Conservation (phyloP, 1,140 invertebrate species). For the Trinorchestia longiramus region DNA sequence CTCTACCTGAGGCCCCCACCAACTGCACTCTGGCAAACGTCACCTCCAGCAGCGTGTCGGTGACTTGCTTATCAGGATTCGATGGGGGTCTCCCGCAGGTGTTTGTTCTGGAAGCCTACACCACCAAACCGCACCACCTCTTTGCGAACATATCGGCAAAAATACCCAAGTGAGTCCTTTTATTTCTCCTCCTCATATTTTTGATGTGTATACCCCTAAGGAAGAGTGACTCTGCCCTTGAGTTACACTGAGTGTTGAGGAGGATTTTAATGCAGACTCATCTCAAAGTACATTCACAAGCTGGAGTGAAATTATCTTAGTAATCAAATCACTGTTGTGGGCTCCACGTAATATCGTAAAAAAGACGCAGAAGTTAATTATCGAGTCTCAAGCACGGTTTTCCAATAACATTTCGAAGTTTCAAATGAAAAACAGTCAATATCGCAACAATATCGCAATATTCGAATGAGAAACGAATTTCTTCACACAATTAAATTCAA, state of each 20-base stretch:
- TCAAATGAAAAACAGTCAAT: no score
- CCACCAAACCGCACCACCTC: constrained; percentile 55
- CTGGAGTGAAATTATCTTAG: no score
- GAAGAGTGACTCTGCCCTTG: background rate
- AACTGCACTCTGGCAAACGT: constrained; percentile 89
- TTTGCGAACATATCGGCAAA: constrained; percentile 40
- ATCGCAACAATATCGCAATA: no score
- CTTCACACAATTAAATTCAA: no score
- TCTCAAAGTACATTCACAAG: no score
- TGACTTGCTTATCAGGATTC: constrained; percentile 83
- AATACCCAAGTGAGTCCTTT: background rate
- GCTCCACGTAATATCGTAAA: no score
- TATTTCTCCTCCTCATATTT: background rate
- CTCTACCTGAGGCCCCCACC: constrained; percentile 79
- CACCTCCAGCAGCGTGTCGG: constrained; percentile 81
- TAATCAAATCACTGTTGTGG: no score
- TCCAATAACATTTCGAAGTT: no score
- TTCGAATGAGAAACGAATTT: no score
- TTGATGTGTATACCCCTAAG: background rate
- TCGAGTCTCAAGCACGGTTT: no score
- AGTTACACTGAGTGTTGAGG: background rate
- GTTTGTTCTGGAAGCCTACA: constrained; percentile 82
- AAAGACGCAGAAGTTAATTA: no score
- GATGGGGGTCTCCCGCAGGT: constrained; percentile 85
- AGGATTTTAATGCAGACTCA: no score